Base-by-base conservation (phyloP, 2,888 invertebrate species). In the Xylophagus ater region DNA sequence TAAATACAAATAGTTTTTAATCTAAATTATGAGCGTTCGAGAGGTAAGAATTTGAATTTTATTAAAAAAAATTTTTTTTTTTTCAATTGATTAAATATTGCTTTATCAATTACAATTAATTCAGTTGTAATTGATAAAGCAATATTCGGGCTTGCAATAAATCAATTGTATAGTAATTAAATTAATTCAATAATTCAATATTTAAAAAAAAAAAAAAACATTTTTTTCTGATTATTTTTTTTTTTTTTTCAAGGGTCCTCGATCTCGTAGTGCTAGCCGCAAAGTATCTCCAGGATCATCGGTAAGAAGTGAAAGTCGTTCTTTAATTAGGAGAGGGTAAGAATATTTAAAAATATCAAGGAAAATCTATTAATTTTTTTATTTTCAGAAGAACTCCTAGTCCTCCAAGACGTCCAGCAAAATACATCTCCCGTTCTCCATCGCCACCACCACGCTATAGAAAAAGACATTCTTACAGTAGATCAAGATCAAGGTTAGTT, bases 1-100 rank as follows among this genome's bases (percentile, higher is more conserved):
- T n/a, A n/a, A n/a, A n/a, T n/a, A n/a, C n/a, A n/a, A n/a, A n/a
- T n/a, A n/a, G n/a, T n/a, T n/a, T n/a, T n/a, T n/a, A n/a, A n/a
- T 40, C 42, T 34, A 25, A 33, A 32, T 24, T 43, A 58, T 59
- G 59, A 58, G 56, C 46, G 57, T 56, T 47, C 52, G 57, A 50
- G 58, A 57, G 55, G 58, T 59, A 47, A 50, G 53, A 51, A 35
- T 21, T 36, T 24, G 13, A 8, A 7, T 10, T 20, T 23, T 28
- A n/a, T n/a, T n/a, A n/a, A n/a, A n/a, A n/a, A n/a, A n/a, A n/a
- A n/a, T n/a, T n/a, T n/a, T n/a, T n/a, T n/a, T n/a, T n/a, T n/a
- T n/a, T n/a, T n/a, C n/a, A n/a, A n/a, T n/a, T n/a, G n/a, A n/a
- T n/a, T n/a, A n/a, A n/a, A n/a, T n/a, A n/a, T n/a, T n/a, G n/a